Percentiles rank a stretch among this genome's conserved stretches.
Evolutionary conservation across 92 coral and sea anemone genomes (phyloP).

Genomic region (Zoanthus solanderi): DNA sequence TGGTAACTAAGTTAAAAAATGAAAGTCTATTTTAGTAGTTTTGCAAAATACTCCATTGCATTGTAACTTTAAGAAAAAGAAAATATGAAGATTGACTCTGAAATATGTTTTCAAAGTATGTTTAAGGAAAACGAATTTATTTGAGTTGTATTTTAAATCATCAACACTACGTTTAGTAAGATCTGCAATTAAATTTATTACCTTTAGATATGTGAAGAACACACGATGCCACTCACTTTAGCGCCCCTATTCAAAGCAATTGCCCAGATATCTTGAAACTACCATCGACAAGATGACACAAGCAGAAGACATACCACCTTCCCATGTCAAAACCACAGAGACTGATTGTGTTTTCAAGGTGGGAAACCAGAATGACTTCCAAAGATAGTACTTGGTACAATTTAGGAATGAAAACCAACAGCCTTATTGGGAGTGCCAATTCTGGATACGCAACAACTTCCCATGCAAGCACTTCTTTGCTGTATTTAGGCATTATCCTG

Average conservation of each 20-base stretch:
- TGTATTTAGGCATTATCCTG: slow-evolving; percentile 31
- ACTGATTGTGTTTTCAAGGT: slow-evolving; percentile 47
- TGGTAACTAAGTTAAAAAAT: background rate
- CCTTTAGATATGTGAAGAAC: slow-evolving; percentile 27
- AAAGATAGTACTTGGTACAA: slow-evolving; percentile 42
- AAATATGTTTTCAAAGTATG: background rate
- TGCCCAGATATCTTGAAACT: slow-evolving; percentile 51
- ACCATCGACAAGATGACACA: slow-evolving; percentile 15
- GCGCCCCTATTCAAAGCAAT: slow-evolving; percentile 34
- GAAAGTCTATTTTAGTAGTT: background rate
- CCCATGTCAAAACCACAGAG: slow-evolving; percentile 27
- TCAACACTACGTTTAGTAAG: background rate
- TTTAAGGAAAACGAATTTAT: background rate
- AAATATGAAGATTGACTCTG: background rate
- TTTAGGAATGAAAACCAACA: slow-evolving; percentile 52
- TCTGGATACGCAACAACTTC: slow-evolving; percentile 38
- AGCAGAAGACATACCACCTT: slow-evolving; percentile 43
- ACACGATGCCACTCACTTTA: slow-evolving; percentile 52
- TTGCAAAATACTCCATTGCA: background rate
- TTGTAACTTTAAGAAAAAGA: background rate
- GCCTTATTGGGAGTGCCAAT: slow-evolving; percentile 50
- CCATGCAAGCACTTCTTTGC: slow-evolving; percentile 70
- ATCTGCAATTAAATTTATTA: background rate
- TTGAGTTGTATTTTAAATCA: background rate
- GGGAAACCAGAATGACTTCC: slow-evolving; percentile 23